phyloP scores from a whole-genome alignment of 2,113 vertebrate species.

The Pluvianellus socialis region DNA sequence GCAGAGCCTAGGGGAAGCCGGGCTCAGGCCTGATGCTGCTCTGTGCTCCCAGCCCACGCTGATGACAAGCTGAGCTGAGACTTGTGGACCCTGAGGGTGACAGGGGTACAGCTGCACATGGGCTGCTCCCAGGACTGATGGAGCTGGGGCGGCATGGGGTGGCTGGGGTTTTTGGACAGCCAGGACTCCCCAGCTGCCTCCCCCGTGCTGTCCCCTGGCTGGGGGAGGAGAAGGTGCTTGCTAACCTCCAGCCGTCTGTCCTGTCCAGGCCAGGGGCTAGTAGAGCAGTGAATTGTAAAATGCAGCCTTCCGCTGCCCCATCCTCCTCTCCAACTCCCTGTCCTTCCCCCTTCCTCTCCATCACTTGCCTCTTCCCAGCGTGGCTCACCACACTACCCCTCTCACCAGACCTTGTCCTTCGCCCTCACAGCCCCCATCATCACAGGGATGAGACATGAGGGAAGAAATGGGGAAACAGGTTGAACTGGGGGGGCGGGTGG shows the following conservation, averaged over 20 bases:
- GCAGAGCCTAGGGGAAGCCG: background rate
- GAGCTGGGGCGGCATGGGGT: background rate
- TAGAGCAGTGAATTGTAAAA: background rate
- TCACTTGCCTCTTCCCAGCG: background rate
- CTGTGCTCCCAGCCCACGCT: accelerated
- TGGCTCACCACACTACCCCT: background rate
- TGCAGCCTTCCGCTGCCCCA: background rate
- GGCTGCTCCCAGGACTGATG: background rate
- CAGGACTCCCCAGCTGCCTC: background rate
- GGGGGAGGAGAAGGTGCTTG: background rate
- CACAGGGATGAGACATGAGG: background rate
- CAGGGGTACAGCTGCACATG: accelerated
- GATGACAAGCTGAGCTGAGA: background rate
- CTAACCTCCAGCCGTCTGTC: background rate
- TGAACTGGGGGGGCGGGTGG: background rate
- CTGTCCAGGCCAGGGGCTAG: background rate
- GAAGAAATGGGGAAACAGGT: background rate
- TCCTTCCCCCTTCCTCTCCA: background rate
- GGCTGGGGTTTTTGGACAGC: background rate
- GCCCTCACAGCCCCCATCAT: background rate
- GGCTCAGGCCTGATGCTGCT: background rate
- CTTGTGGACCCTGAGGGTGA: background rate
- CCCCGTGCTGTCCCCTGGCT: background rate
- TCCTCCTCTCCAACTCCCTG: background rate
- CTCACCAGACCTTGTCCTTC: background rate